A percentile compares a stretch with the other conserved stretches of the same genome.
Evolutionary conservation across 64 coral and sea anemone genomes (phyloP).

Genomic region (Actinia tenebrosa): DNA sequence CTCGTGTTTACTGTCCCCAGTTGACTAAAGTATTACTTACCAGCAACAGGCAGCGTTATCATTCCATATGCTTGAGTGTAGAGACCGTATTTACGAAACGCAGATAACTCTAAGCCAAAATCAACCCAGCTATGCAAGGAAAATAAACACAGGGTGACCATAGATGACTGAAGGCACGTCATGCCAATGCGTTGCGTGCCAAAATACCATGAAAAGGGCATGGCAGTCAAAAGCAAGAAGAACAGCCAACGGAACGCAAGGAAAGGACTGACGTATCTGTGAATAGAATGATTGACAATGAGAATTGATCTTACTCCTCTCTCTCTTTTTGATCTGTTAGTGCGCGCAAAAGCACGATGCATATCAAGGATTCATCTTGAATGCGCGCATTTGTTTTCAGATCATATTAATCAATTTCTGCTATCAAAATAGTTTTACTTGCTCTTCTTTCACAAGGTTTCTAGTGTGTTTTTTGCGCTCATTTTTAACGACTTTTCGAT

Average conservation of each 20-base stretch:
- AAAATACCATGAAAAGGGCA: slow-evolving; percentile 67
- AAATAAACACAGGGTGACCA: slow-evolving; percentile 42
- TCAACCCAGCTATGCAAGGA: slow-evolving; percentile 63
- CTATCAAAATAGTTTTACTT: too few species aligned
- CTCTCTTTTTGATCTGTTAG: background rate
- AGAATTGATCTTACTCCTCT: background rate
- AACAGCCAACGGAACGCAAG: slow-evolving; percentile 73
- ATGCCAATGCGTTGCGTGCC: slow-evolving; percentile 53
- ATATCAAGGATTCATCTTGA: background rate
- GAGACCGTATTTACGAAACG: slow-evolving; percentile 68
- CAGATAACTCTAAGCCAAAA: slow-evolving; percentile 71
- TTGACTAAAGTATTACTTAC: slow-evolving; percentile 7
- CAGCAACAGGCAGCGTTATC: slow-evolving; percentile 63
- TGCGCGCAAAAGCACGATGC: background rate
- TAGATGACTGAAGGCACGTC: slow-evolving; percentile 49
- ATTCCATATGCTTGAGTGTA: slow-evolving; percentile 81
- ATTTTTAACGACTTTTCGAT: too few species aligned
- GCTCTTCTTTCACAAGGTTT: too few species aligned
- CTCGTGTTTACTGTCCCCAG: background rate
- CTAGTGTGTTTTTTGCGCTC: too few species aligned
- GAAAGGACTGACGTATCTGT: slow-evolving; percentile 50
- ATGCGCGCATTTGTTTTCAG: too few species aligned
- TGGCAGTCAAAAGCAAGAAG: slow-evolving; percentile 42
- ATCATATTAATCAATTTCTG: too few species aligned
- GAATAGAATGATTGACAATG: background rate